phyloP scores from a whole-genome alignment of 2,797 vertebrate species.

The Lepus townsendii region DNA sequence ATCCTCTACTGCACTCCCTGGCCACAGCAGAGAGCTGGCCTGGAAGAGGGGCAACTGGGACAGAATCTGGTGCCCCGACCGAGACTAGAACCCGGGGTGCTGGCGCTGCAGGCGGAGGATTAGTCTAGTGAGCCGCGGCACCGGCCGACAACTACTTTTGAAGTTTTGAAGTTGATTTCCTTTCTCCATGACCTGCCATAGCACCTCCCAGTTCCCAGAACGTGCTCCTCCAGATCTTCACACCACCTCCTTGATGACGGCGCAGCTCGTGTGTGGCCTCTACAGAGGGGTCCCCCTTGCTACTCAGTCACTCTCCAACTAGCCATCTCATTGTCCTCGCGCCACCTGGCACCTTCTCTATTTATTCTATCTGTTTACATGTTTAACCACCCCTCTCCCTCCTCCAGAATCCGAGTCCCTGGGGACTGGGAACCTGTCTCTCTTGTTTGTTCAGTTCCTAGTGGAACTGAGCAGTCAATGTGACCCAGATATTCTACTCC shows the following conservation, averaged over 20 bases:
- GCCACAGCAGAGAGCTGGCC: too few species aligned
- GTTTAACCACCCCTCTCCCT: neutral
- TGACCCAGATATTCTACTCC: neutral
- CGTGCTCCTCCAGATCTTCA: neutral
- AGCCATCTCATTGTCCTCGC: neutral
- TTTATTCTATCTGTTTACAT: neutral
- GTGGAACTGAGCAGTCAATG: neutral
- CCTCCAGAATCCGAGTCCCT: neutral
- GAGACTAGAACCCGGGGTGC: too few species aligned
- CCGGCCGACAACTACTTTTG: too few species aligned
- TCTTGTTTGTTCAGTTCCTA: neutral
- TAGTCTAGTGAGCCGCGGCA: too few species aligned
- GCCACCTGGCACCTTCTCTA: neutral
- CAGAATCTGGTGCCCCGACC: too few species aligned
- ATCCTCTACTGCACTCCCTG: too few species aligned
- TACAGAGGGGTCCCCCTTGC: neutral
- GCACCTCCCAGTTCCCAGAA: neutral
- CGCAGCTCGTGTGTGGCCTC: neutral
- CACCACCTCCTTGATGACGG: neutral
- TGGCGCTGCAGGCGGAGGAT: too few species aligned
- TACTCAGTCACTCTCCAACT: neutral
- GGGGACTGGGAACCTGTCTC: neutral
- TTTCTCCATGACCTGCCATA: neutral
- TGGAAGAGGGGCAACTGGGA: too few species aligned
- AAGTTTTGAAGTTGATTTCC: too few species aligned